Percentiles rank a stretch among this genome's conserved stretches.
phyloP scores from a whole-genome alignment of 2,888 invertebrate species.

The Tetranychus piercei region DNA sequence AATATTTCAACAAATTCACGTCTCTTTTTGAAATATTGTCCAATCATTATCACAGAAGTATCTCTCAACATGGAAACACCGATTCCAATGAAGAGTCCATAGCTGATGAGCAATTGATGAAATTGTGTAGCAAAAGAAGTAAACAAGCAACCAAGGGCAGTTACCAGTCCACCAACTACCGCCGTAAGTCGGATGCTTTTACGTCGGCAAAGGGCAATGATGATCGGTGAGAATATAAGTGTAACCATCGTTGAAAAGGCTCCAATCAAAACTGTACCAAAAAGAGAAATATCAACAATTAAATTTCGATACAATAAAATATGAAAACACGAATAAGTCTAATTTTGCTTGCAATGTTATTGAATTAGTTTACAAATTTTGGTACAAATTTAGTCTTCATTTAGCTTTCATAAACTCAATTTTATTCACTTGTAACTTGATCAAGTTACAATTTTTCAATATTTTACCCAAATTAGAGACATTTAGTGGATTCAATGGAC shows the following conservation, averaged over 20 bases:
- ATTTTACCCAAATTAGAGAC: too few relatives aligned
- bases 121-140: conserved; percentile 73
- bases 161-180: conserved; percentile 65
- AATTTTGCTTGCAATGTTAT: too few relatives aligned
- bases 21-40: conserved; percentile 67
- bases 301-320: not conserved
- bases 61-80: conserved; percentile 68
- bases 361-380: too few relatives aligned
- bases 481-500: too few relatives aligned
- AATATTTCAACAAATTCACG: conserved; percentile 72
- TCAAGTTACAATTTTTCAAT: too few relatives aligned
- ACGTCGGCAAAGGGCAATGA: conserved; percentile 61
- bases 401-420: not conserved
- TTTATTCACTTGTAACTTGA: not conserved
- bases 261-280: conserved; percentile 59
- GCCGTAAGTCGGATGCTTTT: conserved; percentile 72
- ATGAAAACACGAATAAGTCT: too few relatives aligned
- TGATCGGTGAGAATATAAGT: conserved; percentile 58
- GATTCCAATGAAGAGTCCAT: conserved; percentile 49
- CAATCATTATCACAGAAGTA: conserved; percentile 70
- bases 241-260: conserved; percentile 59
- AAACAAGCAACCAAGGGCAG: conserved; percentile 67
- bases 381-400: not conserved
- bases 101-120: conserved; percentile 73
- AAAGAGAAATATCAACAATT: not conserved